These are phyloP conservation scores for Calidris pygmaea DNA, from an alignment of 2,113 vertebrate species.

Conservation along the genomic window DNA sequence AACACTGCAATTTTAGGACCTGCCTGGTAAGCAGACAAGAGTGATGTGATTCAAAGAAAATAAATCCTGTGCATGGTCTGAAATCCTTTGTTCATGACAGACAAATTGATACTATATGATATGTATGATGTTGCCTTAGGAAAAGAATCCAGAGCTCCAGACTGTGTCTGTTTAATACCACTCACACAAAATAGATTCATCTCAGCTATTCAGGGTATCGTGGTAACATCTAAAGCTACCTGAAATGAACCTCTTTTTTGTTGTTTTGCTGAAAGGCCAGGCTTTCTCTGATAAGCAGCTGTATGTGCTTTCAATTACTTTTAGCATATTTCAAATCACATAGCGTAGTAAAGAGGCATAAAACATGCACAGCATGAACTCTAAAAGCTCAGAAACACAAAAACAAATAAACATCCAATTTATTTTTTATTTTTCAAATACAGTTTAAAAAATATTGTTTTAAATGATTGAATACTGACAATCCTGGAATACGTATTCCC, in stretches of 20 bases:
- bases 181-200: neutral
- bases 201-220: neutral
- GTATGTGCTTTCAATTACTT: neutral
- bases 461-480: neutral
- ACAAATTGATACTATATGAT: neutral
- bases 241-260: neutral
- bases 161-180: neutral
- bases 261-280: neutral
- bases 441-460: neutral
- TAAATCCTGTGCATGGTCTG: neutral
- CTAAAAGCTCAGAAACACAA: neutral
- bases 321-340: neutral
- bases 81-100: neutral
- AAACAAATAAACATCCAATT: fast-evolving
- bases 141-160: neutral
- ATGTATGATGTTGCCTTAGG: neutral
- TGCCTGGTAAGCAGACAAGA: neutral
- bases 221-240: neutral
- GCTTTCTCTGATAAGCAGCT: neutral
- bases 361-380: neutral
- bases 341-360: neutral
- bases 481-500: neutral
- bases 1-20: neutral
- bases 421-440: neutral
- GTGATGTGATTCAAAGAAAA: neutral